phyloP scores from a whole-genome alignment of 2,888 invertebrate genomes.

The Thyatira batis region DNA sequence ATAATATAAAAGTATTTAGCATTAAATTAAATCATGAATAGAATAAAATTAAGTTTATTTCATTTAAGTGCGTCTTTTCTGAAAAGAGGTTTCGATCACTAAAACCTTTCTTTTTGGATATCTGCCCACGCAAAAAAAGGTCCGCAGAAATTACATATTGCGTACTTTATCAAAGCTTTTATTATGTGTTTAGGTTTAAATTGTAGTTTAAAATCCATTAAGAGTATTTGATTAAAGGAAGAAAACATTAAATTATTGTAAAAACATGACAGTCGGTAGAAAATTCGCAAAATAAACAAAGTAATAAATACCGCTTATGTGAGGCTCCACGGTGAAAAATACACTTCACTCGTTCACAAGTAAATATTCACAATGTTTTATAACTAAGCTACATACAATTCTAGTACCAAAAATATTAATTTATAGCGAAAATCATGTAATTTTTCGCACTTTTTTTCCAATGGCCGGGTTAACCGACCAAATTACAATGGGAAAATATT shows the following conservation, averaged over 20 bases:
- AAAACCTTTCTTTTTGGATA: no score
- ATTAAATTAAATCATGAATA: no score
- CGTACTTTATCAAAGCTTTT: no score
- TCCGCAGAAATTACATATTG: no score
- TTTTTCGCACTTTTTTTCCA: conserved; percentile 10
- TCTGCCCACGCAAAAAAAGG: no score
- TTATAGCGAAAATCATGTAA: neutral
- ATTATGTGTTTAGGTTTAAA: neutral
- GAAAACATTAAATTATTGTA: no score
- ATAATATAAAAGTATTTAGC: no score
- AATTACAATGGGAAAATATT: neutral
- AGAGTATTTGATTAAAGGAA: neutral
- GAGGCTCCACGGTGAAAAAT: conserved; percentile 64
- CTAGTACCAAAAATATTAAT: neutral
- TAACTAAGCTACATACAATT: neutral
- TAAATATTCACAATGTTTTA: conserved; percentile 19
- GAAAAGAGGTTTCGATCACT: no score
- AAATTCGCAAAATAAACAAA: neutral
- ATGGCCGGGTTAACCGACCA: conserved; percentile 30
- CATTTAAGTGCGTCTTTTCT: no score
- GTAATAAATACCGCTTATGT: conserved; percentile 52
- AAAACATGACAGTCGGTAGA: neutral
- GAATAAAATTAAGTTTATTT: no score
- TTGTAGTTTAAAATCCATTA: neutral
- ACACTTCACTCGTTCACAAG: conserved; percentile 13